Percentiles rank a stretch among this genome's conserved stretches.
phyloP scores from a whole-genome alignment of 2,797 vertebrate species.

The Dendrocincla tyrannina region DNA sequence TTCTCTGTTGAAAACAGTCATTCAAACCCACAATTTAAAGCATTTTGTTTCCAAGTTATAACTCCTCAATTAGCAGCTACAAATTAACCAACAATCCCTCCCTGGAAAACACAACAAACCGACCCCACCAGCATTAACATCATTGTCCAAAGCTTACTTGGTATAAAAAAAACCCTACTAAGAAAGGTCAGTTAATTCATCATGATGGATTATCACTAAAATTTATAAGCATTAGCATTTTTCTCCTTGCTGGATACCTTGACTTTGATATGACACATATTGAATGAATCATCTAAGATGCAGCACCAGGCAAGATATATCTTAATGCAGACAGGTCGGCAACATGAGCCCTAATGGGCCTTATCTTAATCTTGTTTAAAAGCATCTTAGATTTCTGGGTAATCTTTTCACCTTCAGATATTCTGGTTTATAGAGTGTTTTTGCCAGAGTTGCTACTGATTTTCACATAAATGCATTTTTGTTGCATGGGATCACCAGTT shows the following conservation, averaged over 20 bases:
- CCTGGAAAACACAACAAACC: not conserved
- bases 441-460: slow-evolving; percentile 60
- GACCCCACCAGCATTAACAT: not conserved
- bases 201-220: slow-evolving; percentile 68
- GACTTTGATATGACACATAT: slow-evolving; percentile 87
- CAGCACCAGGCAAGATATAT: slow-evolving; percentile 83
- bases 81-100: not conserved
- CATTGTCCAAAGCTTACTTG: not conserved
- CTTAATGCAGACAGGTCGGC: slow-evolving; percentile 89
- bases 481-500: not conserved
- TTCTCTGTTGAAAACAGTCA: not conserved
- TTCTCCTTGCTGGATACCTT: slow-evolving; percentile 73
- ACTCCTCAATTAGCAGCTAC: not conserved
- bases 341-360: slow-evolving; percentile 88
- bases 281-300: slow-evolving; percentile 74
- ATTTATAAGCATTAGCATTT: slow-evolving; percentile 77
- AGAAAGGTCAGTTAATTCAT: slow-evolving; percentile 72
- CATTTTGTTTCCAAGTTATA: not conserved
- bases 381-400: slow-evolving; percentile 86
- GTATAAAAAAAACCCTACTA: not conserved
- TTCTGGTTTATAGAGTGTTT: slow-evolving; percentile 79
- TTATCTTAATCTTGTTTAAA: slow-evolving; percentile 94
- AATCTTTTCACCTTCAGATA: slow-evolving; percentile 86
- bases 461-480: slow-evolving; percentile 64
- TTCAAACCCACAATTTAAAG: not conserved